Conservation (phyloP, 30 jellyfish, hydroid and myxozoan genomes). For the Chrysaora quinquecirrha region DNA sequence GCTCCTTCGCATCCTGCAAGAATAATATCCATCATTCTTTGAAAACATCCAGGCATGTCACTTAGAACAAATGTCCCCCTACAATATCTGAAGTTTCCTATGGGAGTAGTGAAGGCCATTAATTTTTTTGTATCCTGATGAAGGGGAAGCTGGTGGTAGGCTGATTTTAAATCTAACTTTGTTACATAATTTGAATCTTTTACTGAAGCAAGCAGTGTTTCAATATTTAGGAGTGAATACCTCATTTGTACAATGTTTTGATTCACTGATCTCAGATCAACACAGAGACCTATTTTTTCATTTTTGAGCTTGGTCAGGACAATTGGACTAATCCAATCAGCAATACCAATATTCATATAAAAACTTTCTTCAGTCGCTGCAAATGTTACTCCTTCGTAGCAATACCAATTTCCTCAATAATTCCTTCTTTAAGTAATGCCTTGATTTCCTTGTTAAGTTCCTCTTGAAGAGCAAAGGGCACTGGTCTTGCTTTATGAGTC, state of each 20-base stretch:
- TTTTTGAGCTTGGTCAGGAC: neutral
- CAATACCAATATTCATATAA: no score
- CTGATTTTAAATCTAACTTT: neutral
- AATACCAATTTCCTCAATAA: slow-evolving; percentile 9
- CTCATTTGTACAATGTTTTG: neutral
- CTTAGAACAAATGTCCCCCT: neutral
- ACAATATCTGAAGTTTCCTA: neutral
- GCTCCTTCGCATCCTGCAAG: slow-evolving; percentile 7
- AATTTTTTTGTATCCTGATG: neutral
- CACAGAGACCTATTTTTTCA: neutral
- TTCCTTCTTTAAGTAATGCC: slow-evolving; percentile 29
- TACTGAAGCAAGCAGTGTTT: slow-evolving; percentile 1
- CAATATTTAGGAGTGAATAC: neutral
- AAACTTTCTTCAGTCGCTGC: no score
- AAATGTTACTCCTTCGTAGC: no score
- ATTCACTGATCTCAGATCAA: neutral
- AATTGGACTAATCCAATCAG: slow-evolving; percentile 5
- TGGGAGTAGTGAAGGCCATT: neutral
- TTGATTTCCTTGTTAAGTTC: slow-evolving; percentile 16
- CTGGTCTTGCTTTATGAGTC: slow-evolving; percentile 25
- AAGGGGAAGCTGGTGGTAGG: slow-evolving; percentile 3
- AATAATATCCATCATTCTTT: neutral
- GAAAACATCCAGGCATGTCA: neutral
- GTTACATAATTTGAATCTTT: neutral
- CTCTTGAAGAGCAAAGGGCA: slow-evolving; percentile 40